These are phyloP conservation scores for Ips typographus DNA, from an alignment of 1,140 invertebrate genomes.

Conservation along the genomic window DNA sequence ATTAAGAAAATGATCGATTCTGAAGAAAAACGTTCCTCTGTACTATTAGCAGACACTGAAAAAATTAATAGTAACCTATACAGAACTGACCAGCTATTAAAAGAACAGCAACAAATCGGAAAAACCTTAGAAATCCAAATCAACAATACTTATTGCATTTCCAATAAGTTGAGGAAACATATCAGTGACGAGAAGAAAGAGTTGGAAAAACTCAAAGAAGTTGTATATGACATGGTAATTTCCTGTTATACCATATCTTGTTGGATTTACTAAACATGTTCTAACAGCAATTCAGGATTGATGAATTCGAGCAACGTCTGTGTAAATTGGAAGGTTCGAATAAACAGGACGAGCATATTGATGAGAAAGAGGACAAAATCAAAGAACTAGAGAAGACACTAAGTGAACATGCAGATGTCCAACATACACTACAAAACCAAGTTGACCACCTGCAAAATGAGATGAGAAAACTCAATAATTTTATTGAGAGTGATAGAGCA, in stretches of 20 bases:
- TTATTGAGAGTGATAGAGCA: slow-evolving; percentile 50
- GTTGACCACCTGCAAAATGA: slow-evolving; percentile 58
- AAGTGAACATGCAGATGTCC: slow-evolving; percentile 49
- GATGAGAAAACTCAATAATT: slow-evolving; percentile 53
- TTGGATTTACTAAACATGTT: background rate
- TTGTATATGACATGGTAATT: slow-evolving; percentile 49
- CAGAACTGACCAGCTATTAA: slow-evolving; percentile 38
- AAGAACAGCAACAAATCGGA: slow-evolving; percentile 36
- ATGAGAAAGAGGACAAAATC: slow-evolving; percentile 52
- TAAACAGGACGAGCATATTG: slow-evolving; percentile 45
- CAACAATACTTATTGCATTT: slow-evolving; percentile 34
- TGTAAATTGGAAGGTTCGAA: slow-evolving; percentile 35
- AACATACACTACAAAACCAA: slow-evolving; percentile 54
- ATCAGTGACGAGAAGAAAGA: slow-evolving; percentile 44
- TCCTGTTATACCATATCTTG: slow-evolving; percentile 5
- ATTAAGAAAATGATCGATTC: slow-evolving; percentile 43
- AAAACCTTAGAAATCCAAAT: slow-evolving; percentile 43
- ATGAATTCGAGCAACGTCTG: slow-evolving; percentile 42
- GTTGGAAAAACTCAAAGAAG: slow-evolving; percentile 51
- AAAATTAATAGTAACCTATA: slow-evolving; percentile 42
- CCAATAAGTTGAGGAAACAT: slow-evolving; percentile 41
- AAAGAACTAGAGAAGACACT: slow-evolving; percentile 53
- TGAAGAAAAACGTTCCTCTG: slow-evolving; percentile 40
- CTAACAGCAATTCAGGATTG: slow-evolving; percentile 43
- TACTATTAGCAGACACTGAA: slow-evolving; percentile 39